A percentile compares a stretch with the other conserved stretches of the same genome.
Evolutionary conservation across 2,113 vertebrate species (phyloP).

Genomic region (Heptranchias perlo): DNA sequence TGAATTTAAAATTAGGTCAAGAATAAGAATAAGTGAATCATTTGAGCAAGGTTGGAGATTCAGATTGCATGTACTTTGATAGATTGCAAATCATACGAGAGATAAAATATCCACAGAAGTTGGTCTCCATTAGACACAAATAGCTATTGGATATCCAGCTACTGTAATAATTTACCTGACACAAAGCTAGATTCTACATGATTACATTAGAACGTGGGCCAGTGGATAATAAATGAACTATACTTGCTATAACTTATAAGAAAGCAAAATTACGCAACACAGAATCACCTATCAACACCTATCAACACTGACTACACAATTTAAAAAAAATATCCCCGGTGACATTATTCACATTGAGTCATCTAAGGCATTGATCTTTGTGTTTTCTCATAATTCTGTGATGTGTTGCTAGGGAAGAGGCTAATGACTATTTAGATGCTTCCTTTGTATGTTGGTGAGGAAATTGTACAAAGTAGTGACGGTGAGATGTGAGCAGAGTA

Average conservation of each 20-base stretch:
- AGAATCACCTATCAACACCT: too few species aligned
- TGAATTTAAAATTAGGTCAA: constrained; percentile 21
- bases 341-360: not conserved
- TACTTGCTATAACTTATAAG: not conserved
- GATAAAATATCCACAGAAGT: not conserved
- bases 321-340: not conserved
- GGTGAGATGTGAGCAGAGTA: not conserved
- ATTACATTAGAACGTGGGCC: not conserved
- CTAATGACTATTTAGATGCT: not conserved
- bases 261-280: not conserved
- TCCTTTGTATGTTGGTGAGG: not conserved
- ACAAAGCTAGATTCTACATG: not conserved
- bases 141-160: not conserved
- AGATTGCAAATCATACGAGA: not conserved
- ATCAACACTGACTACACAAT: not conserved
- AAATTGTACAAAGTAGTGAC: not conserved
- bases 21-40: constrained; percentile 20
- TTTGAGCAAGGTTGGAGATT: not conserved
- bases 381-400: not conserved
- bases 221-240: not conserved
- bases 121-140: not conserved
- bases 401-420: not conserved
- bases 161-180: not conserved
- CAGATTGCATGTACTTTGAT: not conserved
- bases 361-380: not conserved